These are phyloP conservation scores for Habrosyne pyritoides DNA, from an alignment of 2,888 invertebrate species.

Conservation along the genomic window DNA sequence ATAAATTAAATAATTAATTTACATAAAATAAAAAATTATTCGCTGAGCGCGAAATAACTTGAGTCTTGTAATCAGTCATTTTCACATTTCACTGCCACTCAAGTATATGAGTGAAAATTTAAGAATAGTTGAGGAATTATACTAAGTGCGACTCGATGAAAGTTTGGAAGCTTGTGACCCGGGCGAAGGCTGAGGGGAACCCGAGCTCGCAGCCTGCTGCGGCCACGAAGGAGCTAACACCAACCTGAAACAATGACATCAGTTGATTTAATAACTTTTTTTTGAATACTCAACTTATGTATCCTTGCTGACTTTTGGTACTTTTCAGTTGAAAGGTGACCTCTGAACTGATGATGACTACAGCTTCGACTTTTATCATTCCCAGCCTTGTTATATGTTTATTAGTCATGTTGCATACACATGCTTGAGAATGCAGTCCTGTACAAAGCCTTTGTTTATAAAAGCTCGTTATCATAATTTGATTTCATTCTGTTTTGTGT, in stretches of 20 bases:
- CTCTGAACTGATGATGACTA: no score
- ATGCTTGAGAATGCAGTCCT: no score
- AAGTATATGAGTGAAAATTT: background rate
- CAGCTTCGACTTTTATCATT: no score
- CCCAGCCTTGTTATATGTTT: no score
- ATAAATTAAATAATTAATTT: background rate
- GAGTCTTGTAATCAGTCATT: constrained; percentile 1
- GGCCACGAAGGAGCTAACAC: constrained; percentile 60
- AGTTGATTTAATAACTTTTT: no score
- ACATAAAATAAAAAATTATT: background rate
- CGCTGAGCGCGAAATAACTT: constrained; percentile 3
- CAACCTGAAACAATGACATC: constrained; percentile 40
- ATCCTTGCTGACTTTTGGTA: no score
- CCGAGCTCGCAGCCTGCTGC: constrained; percentile 48
- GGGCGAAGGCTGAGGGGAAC: constrained; percentile 57
- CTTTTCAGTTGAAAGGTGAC: no score
- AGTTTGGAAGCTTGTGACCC: constrained; percentile 52
- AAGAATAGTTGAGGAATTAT: constrained; percentile 19
- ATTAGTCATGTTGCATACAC: no score
- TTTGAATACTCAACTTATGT: no score
- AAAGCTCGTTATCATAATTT: no score
- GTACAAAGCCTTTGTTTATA: no score
- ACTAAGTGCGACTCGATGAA: constrained; percentile 51
- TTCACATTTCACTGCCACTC: background rate
- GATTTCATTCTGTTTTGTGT: no score